Evolutionary conservation across 2,797 vertebrate genomes (phyloP), one percentile per base, ranked within the genome.

Genomic region (Liparis tanakae): DNA sequence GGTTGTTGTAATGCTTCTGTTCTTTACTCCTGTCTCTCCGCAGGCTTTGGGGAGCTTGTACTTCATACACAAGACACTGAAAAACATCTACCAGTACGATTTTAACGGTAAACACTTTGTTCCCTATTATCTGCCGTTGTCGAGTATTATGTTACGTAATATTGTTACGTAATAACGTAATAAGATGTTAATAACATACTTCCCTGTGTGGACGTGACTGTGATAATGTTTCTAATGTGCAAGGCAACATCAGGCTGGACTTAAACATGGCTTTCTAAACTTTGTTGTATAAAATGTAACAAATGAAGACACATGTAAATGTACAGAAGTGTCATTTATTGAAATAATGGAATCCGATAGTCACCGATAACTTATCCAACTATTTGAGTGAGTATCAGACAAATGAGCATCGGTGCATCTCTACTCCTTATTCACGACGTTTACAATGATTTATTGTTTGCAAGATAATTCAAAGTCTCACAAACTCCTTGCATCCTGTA

Each of bases 31-130:
- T 80, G 9, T 81, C 20, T 73, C 2, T 80, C 10, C 43, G 3
- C 91, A 96, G 95, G 95, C 95, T 43, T 90, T 96, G 85, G 95
- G 95, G 57, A 95, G 93, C 85, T 93, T 96, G 89, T 96, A 96
- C 87, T 96, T 96, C 87, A 95, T 96, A 83, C 95, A 96, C 90
- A 93, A 93, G 70, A 90, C 92, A 43, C 88, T 96, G 88, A 88
- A 92, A 80, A 91, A 92, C 82, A 87, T 95, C 87, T 85, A 87
- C 57, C 95, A 95, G 54, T 96, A 95, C 85, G 95, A 96, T 85
- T 96, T 96, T 82, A 91, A 90, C 72, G 93, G 95, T 96, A 94
- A 93, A 88, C 84, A 25, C 25, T 8, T 67, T 14, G 4, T 4
- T 67, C 14, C 30, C 62, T 55, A 25, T 53, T 22, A 51, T 51